Evolutionary conservation across 2,113 vertebrate genomes (phyloP).

Genomic region (Catagonus wagneri): DNA sequence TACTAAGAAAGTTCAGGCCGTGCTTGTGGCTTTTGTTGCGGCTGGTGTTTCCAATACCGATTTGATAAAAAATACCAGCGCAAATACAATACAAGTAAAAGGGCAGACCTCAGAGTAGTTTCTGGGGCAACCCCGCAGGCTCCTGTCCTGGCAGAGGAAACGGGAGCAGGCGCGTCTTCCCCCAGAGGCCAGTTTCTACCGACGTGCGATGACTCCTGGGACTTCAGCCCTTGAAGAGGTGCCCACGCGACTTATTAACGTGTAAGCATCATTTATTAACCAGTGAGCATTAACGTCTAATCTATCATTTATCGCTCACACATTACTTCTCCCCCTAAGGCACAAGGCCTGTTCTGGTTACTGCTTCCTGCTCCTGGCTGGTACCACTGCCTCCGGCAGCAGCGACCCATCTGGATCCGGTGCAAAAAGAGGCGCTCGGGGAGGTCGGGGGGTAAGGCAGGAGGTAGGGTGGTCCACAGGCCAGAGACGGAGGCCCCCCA

Average conservation of each 20-base stretch:
- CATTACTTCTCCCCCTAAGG: neutral
- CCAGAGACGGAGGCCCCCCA: accelerated
- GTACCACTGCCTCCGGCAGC: accelerated
- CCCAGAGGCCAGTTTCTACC: neutral
- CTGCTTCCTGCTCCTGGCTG: neutral
- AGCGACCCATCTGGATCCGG: too few species aligned
- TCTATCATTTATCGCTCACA: neutral
- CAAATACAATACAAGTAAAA: neutral
- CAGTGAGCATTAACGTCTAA: neutral
- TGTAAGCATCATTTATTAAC: too few species aligned
- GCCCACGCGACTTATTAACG: neutral
- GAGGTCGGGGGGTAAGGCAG: accelerated
- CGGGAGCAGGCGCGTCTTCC: neutral
- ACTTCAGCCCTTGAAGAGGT: neutral
- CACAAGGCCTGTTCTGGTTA: neutral
- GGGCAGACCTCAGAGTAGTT: neutral
- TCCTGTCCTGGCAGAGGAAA: neutral
- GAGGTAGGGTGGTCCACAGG: too few species aligned
- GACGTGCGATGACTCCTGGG: neutral
- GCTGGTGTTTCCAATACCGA: neutral
- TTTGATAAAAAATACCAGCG: neutral
- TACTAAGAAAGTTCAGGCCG: neutral
- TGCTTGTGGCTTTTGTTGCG: neutral
- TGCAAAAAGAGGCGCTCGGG: neutral
- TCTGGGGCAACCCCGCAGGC: neutral